A percentile compares a stretch with the other conserved stretches of the same genome.
Conservation (phyloP, 2,888 invertebrate species). For the Athalia circularis region DNA sequence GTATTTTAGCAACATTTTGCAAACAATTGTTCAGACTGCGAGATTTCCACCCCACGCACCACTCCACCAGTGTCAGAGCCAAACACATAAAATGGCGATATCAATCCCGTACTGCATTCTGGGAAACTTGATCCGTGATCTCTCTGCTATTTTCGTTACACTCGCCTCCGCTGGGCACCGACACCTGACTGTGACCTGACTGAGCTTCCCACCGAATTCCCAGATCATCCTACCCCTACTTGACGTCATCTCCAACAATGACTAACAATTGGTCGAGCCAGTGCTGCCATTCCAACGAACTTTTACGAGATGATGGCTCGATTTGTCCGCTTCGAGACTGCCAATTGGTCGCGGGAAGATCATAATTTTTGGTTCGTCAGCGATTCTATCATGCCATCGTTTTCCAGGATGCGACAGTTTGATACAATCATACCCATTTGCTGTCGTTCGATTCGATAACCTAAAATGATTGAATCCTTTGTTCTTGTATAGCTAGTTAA, state of each 20-base stretch:
- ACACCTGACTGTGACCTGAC: conserved; percentile 4
- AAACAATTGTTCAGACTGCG: conserved; percentile 52
- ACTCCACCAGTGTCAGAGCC: conserved; percentile 68
- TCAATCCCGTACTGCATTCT: conserved; percentile 63
- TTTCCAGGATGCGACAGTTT: conserved; percentile 17
- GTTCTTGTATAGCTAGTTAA: not conserved
- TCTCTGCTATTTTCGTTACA: conserved; percentile 30
- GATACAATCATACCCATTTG: not conserved
- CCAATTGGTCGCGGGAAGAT: not conserved
- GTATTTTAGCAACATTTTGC: conserved; percentile 68
- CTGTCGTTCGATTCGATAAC: conserved; percentile 4
- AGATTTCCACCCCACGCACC: conserved; percentile 50
- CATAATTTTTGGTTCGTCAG: not conserved
- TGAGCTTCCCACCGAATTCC: too few relatives aligned
- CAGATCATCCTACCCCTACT: too few relatives aligned
- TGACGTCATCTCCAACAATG: too few relatives aligned
- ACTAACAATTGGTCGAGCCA: too few relatives aligned
- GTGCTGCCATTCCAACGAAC: too few relatives aligned
- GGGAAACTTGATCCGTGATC: conserved; percentile 53
- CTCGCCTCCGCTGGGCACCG: conserved; percentile 36
- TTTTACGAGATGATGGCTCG: too few relatives aligned
- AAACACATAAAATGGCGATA: conserved; percentile 72
- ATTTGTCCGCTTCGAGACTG: too few relatives aligned
- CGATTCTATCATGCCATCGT: not conserved
- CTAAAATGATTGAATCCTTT: conserved; percentile 18